Evolutionary conservation across 2,888 invertebrate species (phyloP).

Genomic region (Acrocera orbiculus): DNA sequence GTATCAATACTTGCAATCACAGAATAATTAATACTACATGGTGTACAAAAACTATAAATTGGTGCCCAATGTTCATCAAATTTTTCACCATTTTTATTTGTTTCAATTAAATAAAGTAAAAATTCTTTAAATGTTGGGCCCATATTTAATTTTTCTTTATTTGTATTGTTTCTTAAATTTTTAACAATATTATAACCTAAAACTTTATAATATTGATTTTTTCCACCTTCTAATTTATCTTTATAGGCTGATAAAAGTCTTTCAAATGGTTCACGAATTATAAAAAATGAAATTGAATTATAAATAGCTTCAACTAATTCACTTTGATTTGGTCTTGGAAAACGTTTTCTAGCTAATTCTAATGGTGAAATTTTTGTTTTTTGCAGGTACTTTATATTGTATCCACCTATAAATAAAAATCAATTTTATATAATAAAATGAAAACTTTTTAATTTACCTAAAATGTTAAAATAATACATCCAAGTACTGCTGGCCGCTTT

Average conservation of each 20-base stretch:
- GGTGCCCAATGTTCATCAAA: constrained; percentile 51
- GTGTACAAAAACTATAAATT: constrained; percentile 44
- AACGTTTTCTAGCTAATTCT: constrained; percentile 47
- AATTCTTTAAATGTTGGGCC: constrained; percentile 55
- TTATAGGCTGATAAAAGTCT: constrained; percentile 52
- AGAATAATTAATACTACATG: constrained; percentile 45
- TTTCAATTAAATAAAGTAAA: constrained; percentile 45
- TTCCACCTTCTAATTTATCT: constrained; percentile 53
- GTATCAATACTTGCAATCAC: constrained; percentile 48
- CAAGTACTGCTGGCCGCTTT: constrained; percentile 64
- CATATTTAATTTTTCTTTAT: constrained; percentile 17
- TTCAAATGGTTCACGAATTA: constrained; percentile 56
- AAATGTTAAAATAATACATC: constrained; percentile 60
- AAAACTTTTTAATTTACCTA: constrained; percentile 34
- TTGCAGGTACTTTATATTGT: constrained; percentile 40
- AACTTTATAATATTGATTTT: constrained; percentile 50
- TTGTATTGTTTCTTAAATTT: constrained; percentile 35
- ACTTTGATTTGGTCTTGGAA: constrained; percentile 45
- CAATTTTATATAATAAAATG: not conserved
- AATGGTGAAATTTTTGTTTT: constrained; percentile 43
- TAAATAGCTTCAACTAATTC: constrained; percentile 45
- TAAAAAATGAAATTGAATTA: constrained; percentile 45
- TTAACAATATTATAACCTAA: constrained; percentile 46
- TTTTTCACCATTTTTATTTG: constrained; percentile 36
- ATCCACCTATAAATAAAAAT: constrained; percentile 33